Evolutionary conservation across 2,113 vertebrate species (phyloP), one percentile per base, ranked within the genome.

Genomic region (Coryphaenoides rupestris): DNA sequence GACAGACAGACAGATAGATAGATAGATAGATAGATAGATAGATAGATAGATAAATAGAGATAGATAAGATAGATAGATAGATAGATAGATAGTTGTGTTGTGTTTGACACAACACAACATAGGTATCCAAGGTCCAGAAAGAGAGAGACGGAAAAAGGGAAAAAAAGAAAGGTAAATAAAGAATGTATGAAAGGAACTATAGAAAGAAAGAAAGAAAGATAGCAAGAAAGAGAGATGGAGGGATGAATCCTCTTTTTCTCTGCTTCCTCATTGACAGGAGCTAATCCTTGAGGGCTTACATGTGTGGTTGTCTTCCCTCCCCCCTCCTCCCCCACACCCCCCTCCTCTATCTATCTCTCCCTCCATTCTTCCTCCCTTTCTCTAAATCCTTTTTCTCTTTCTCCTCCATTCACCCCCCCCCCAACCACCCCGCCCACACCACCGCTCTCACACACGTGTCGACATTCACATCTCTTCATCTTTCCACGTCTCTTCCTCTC

Each of bases 231-330:
- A 60, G 40, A 54, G 64, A 28, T 55, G 59, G 70, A 63, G 73
- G 17, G 14, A 17, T 3, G 47, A 13, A 69, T 68, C 13, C 40
- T 68, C 33, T 40, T 9, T 40, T 10, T 40, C 33, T 50, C n/a
- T 88, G 87, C 83, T 84, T 80, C 62, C 80, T 68, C 69, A 74
- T 68, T 83, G 79, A 89, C n/a, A 85, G 83, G 47, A 82, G 85
- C 87, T 92, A 92, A 90, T 89, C 88, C 85, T 72, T 74, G 9
- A 67, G 78, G 84, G 83, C 70, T 92, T 90, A 90, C 86, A 86
- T 89, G 86, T 87, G 17, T 22, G 21, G 2, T 58, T 4, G 58
- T 59, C 28, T 63, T 58, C 58, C 63, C 65, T 69, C 47, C 45
- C 7, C 63, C 62, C 73, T 45, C 55, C 59, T 64, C 58, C 60